Percentiles rank a stretch among this genome's conserved stretches.
Evolutionary conservation across 2,888 invertebrate genomes (phyloP).

Genomic region (Unio pictorum): DNA sequence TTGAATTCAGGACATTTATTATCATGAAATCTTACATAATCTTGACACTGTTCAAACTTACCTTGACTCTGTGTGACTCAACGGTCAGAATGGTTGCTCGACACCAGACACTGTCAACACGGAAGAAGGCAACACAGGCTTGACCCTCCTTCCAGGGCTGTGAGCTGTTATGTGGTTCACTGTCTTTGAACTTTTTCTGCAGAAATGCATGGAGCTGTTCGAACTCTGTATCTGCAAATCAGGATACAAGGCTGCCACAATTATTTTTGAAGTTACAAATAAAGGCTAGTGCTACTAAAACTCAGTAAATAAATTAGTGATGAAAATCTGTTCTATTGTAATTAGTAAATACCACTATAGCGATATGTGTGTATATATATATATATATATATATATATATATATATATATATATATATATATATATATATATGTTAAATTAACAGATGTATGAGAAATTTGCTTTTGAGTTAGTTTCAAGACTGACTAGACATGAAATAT

Average conservation of each 20-base stretch:
- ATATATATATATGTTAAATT: too few species aligned
- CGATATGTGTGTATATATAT: too few species aligned
- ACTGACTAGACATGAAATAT: too few species aligned
- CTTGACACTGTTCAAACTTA: slow-evolving; percentile 15
- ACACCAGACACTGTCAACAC: slow-evolving; percentile 78
- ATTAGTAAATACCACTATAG: too few species aligned
- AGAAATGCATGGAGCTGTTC: slow-evolving; percentile 33
- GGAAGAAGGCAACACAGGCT: slow-evolving; percentile 75
- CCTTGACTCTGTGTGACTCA: slow-evolving; percentile 39
- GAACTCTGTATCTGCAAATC: slow-evolving; percentile 34
- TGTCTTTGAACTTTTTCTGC: slow-evolving; percentile 38
- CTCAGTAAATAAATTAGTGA: too few species aligned
- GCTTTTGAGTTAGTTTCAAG: too few species aligned
- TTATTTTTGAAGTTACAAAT: background rate
- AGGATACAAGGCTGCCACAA: too few species aligned
- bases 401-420: too few species aligned
- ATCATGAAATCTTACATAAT: background rate
- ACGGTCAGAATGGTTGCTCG: slow-evolving; percentile 75
- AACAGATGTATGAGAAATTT: too few species aligned
- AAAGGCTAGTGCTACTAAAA: background rate
- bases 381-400: too few species aligned
- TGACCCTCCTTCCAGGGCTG: slow-evolving; percentile 50
- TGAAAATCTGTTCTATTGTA: too few species aligned
- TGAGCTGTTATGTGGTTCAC: slow-evolving; percentile 32
- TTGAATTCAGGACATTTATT: background rate